Evolutionary conservation across 2,113 vertebrate genomes (phyloP).

Genomic region (Bufo bufo): DNA sequence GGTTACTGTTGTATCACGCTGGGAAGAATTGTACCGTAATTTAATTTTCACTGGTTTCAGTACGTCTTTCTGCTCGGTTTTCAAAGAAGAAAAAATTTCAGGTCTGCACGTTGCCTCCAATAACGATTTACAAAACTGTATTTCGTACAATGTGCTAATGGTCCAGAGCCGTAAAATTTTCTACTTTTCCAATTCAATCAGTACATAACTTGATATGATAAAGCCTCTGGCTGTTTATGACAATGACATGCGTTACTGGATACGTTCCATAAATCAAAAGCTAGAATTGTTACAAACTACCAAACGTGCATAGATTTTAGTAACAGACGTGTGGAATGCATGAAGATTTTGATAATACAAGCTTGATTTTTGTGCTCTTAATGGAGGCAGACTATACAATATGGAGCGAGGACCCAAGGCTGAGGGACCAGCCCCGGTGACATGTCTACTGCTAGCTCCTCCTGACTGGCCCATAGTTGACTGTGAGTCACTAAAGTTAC

Average conservation of each 20-base stretch:
- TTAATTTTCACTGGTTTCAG: conserved; percentile 1
- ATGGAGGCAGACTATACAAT: not conserved
- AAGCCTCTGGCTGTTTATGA: not conserved
- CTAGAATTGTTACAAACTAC: not conserved
- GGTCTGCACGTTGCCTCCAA: not conserved
- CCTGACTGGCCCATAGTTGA: no score
- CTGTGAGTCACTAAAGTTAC: no score
- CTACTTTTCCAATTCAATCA: not conserved
- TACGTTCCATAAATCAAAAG: not conserved
- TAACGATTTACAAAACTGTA: not conserved
- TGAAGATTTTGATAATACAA: not conserved
- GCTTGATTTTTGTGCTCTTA: not conserved
- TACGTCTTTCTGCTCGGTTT: not conserved
- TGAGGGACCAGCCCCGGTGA: no score
- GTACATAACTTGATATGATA: not conserved
- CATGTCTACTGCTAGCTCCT: no score
- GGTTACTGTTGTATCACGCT: conserved; percentile 16
- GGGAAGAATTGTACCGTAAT: conserved; percentile 18
- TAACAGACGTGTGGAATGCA: not conserved
- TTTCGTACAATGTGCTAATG: conserved; percentile 12
- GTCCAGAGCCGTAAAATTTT: not conserved
- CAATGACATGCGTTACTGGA: not conserved
- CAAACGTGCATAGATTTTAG: not conserved
- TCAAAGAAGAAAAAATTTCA: conserved; percentile 3
- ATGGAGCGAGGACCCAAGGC: no score